Evolutionary conservation across 2,888 invertebrate genomes (phyloP).

Genomic region (Melangyna quadrimaculata): DNA sequence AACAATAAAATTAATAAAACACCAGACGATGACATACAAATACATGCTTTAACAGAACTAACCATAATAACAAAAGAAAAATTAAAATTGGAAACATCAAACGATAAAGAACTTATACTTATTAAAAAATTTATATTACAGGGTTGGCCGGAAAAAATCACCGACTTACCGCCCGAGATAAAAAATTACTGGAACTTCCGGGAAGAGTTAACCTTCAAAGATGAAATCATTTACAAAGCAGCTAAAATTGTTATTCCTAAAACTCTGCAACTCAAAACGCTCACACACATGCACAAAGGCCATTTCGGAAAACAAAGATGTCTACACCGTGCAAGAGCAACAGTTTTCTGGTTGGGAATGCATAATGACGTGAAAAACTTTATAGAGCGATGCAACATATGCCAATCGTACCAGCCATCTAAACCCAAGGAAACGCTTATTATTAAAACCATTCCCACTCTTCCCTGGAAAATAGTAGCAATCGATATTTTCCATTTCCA

Average conservation of each 20-base stretch:
- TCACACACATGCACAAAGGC: conserved; percentile 35
- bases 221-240: conserved; percentile 56
- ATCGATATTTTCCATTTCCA: background rate
- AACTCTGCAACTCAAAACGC: conserved; percentile 26
- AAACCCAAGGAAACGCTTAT: background rate
- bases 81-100: conserved; percentile 25
- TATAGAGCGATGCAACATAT: background rate
- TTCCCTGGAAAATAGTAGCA: background rate
- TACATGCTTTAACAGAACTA: conserved; percentile 25
- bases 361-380: background rate
- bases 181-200: conserved; percentile 58
- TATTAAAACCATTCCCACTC: background rate
- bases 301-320: conserved; percentile 52
- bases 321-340: background rate
- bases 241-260: conserved; percentile 57
- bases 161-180: conserved; percentile 27
- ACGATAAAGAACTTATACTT: conserved; percentile 28
- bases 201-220: conserved; percentile 38
- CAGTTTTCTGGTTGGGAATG: background rate
- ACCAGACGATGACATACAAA: conserved; percentile 51
- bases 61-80: conserved; percentile 23
- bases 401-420: background rate
- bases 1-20: background rate
- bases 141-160: conserved; percentile 52
- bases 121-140: conserved; percentile 47